Evolutionary conservation across 2,888 invertebrate genomes (phyloP), one percentile per base, ranked within the genome.

Genomic region (Cepaea hortensis): DNA sequence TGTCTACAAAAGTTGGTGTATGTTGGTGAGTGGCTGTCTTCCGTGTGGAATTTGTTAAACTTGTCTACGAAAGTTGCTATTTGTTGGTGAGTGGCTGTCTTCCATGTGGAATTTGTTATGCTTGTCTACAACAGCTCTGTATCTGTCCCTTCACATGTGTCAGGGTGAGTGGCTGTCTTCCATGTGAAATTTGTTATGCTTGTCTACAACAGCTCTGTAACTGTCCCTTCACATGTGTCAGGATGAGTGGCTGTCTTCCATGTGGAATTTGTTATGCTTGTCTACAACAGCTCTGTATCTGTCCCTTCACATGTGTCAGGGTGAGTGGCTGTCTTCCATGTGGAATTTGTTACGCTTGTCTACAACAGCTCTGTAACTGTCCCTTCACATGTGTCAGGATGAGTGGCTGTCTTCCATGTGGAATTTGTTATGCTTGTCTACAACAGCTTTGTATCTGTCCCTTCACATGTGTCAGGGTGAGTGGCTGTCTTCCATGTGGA

Each of bases 21-120:
- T 91, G 94, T 94, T 79, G 94, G 94, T 94, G 88, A 89, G 94
- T 89, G 35, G 23, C 9, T 55, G 23, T 55, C n/a, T 23, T 70
- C 11, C 46, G 11, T 23, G 1, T 15, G 70, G 7, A 70, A 7
- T 15, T n/a, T 20, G 70, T 70, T 7, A 65, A 2, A 65, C 18
- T 18, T 35, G 35, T 35, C 35, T 35, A 35, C 35, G 94, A 85
- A 94, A 93, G 90, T 91, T 94, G 1, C 93, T 94, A 20, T 94
- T 93, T 91, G 94, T 94, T 79, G 94, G 94, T 94, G 88, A 89
- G 94, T 89, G 35, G 55, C 9, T 55, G 23, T 55, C n/a, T 23
- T 70, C 11, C 46, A 46, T 23, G 15, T 15, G 70, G 7, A 70
- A 7, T 15, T n/a, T 20, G 3, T 70, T 7, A 65, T 65, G 18